Conservation (phyloP, 2,888 invertebrate species). For the Epistrophe grossulariae region DNA sequence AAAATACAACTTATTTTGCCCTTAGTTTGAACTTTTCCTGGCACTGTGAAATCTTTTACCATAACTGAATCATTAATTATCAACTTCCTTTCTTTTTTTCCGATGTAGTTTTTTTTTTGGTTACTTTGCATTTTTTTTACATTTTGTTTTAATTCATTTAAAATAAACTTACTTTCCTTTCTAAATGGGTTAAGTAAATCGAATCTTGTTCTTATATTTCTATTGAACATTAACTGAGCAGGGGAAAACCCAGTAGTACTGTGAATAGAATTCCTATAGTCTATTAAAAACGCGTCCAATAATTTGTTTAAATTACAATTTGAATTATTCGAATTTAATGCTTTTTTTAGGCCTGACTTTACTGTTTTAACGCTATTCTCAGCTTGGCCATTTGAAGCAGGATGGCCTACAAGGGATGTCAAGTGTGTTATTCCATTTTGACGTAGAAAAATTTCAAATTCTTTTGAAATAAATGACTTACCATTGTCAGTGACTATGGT, state of each 20-base stretch:
- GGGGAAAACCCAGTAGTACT: not conserved
- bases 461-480: conserved; percentile 73
- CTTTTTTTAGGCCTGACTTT: conserved; percentile 35
- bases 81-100: conserved; percentile 16
- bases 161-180: no score
- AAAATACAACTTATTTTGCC: conserved; percentile 24
- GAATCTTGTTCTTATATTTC: conserved; percentile 41
- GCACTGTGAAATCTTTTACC: conserved; percentile 25
- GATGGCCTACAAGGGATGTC: conserved; percentile 52
- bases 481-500: conserved; percentile 77
- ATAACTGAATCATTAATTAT: conserved; percentile 35
- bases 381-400: conserved; percentile 38
- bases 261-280: conserved; percentile 26
- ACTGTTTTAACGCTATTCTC: conserved; percentile 53
- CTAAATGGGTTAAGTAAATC: no score
- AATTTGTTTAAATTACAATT: not conserved
- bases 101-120: not conserved
- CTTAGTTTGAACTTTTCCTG: conserved; percentile 35
- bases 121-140: no score
- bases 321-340: not conserved
- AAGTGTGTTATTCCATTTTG: conserved; percentile 59
- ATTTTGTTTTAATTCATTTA: no score
- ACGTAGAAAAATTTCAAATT: conserved; percentile 69
- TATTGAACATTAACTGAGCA: not conserved
- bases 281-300: conserved; percentile 17